These are phyloP conservation scores for Anomalospiza imberbis DNA, from an alignment of 2,797 vertebrate species.

Conservation along the genomic window DNA sequence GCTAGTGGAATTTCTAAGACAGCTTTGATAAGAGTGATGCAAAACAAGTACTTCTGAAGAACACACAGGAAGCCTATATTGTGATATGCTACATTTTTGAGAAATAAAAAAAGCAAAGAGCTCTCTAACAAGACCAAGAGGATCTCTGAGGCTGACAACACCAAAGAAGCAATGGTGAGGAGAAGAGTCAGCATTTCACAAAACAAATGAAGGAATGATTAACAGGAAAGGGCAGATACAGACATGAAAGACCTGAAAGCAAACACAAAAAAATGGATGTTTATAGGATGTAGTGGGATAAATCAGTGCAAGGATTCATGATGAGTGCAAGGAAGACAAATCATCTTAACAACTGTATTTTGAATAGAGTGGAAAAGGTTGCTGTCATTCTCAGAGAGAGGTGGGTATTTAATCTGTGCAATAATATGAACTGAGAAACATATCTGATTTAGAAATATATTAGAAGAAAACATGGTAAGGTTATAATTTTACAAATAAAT, in stretches of 20 bases:
- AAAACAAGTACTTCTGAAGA: background rate
- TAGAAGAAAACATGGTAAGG: background rate
- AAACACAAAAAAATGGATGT: background rate
- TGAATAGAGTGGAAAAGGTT: background rate
- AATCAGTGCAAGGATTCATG: background rate
- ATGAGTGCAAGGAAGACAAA: constrained; percentile 17
- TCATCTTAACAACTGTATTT: constrained; percentile 25
- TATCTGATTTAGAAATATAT: background rate
- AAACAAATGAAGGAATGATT: constrained; percentile 21
- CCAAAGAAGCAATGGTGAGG: background rate
- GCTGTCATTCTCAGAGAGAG: background rate
- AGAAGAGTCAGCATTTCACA: constrained; percentile 19
- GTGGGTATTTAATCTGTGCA: background rate
- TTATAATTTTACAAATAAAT: background rate
- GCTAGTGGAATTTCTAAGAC: background rate
- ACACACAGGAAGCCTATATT: background rate
- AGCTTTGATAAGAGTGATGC: background rate
- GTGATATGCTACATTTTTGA: background rate
- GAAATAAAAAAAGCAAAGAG: background rate
- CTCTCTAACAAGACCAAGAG: background rate
- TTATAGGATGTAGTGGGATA: background rate
- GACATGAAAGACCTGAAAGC: background rate
- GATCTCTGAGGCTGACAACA: background rate
- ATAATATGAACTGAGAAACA: background rate
- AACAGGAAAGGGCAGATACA: background rate